Evolutionary conservation across 2,797 vertebrate species (phyloP), one percentile per base, ranked within the genome.

Genomic region (Setipinna tenuifilis): DNA sequence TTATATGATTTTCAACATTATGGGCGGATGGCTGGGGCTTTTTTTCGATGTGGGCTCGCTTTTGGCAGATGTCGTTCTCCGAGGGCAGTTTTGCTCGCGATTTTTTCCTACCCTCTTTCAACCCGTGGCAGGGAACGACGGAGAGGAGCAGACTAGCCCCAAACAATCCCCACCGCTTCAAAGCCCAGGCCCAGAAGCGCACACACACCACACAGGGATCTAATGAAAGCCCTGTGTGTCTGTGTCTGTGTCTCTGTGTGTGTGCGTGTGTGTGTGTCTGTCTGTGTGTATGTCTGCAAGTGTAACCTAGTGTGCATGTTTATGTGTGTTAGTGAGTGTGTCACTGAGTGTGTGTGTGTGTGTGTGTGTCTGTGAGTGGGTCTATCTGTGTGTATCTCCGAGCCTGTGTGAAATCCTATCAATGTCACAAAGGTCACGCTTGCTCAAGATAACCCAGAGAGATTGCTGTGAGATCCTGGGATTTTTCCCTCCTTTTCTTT

Each of bases 361-460:
- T 84, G 84, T 83, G 86, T 78, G 84, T 82, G 83, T 84, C 81
- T 82, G 65, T 80, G 46, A 14, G 25, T 82, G 48, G 44, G 83
- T 54, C 75, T 65, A 75, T 82, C 16, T 87, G 48, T 85, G 19
- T 84, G 48, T 83, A 71, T 84, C 87, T 71, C 86, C 86, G 86
- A 82, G 71, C 58, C 54, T 85, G 93, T 95, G 94, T 90, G 90
- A 96, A 96, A 96, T 95, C 94, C 94, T 94, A 95, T 96, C 96
- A 95, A 91, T 95, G 92, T 94, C 94, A 94, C 93, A 94, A 94
- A 95, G 94, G 96, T 97, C 91, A 93, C 92, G 94, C 92, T 93
- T 93, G 93, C 91, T 93, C 93, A 92, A 92, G 93, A 94, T 93
- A 93, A 95, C 93, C 95, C 93, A 91, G 88, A 54, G 91, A 95